Evolutionary conservation across 2,888 invertebrate genomes (phyloP).

Genomic region (Sarcophaga variegata): DNA sequence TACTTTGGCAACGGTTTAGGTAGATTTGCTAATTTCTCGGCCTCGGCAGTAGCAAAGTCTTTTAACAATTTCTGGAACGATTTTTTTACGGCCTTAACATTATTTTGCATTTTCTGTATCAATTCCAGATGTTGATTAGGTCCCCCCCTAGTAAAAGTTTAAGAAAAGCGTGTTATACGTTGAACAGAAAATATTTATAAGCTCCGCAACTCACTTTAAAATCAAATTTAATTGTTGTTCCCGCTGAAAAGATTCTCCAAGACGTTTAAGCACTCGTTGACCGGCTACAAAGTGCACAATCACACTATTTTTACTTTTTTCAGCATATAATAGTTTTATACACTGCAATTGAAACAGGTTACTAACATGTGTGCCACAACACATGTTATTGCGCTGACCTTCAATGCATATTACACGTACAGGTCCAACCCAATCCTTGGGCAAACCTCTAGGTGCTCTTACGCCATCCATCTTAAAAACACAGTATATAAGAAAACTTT

Average conservation of each 20-base stretch:
- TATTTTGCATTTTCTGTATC: constrained; percentile 88
- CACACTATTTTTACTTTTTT: constrained; percentile 88
- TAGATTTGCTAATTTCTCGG: constrained; percentile 83
- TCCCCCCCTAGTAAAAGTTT: constrained; percentile 84
- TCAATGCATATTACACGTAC: constrained; percentile 90
- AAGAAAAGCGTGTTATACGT: constrained; percentile 3
- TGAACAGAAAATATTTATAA: background rate
- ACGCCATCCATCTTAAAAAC: constrained; percentile 74
- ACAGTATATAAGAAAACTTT: no score
- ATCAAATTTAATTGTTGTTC: constrained; percentile 87
- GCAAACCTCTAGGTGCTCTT: constrained; percentile 85
- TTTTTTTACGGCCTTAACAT: constrained; percentile 86
- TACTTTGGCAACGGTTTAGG: constrained; percentile 84
- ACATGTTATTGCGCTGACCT: constrained; percentile 90
- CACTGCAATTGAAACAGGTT: constrained; percentile 87
- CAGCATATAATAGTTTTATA: constrained; percentile 86
- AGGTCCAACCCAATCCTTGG: constrained; percentile 89
- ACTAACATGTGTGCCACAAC: constrained; percentile 93
- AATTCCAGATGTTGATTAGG: constrained; percentile 87
- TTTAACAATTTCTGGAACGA: constrained; percentile 85
- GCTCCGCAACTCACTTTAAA: constrained; percentile 85
- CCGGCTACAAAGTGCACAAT: constrained; percentile 89
- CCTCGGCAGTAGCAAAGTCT: constrained; percentile 88
- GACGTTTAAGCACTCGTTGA: constrained; percentile 85
- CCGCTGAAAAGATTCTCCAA: constrained; percentile 85